These are phyloP conservation scores for Psettodes erumei DNA, from an alignment of 2,113 vertebrate species.

Conservation along the genomic window DNA sequence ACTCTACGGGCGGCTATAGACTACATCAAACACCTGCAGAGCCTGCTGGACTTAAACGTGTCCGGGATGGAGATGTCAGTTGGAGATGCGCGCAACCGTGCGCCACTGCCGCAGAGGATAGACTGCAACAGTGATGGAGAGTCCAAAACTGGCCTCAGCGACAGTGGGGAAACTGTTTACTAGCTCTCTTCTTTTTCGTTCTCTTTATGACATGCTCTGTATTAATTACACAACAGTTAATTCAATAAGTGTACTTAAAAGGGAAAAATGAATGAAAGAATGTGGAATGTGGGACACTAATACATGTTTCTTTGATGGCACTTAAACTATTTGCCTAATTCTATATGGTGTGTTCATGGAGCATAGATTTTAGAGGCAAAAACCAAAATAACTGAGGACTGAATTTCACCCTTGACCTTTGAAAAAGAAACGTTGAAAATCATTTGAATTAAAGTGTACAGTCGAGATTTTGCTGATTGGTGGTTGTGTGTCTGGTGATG, in stretches of 20 bases:
- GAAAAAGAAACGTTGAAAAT: not conserved
- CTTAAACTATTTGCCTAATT: not conserved
- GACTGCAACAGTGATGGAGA: slow-evolving; percentile 88
- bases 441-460: not conserved
- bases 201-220: not conserved
- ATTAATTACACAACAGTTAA: not conserved
- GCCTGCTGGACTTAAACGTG: slow-evolving; percentile 83
- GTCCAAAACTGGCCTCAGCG: slow-evolving; percentile 85
- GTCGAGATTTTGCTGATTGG: not conserved
- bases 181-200: not conserved
- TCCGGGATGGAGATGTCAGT: slow-evolving; percentile 55
- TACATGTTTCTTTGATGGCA: not conserved
- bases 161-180: slow-evolving; percentile 75
- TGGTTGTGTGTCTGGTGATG: not conserved
- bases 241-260: not conserved
- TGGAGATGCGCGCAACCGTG: slow-evolving; percentile 43
- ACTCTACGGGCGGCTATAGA: slow-evolving; percentile 91
- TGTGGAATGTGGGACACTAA: not conserved
- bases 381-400: not conserved
- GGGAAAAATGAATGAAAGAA: not conserved
- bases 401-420: not conserved
- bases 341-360: not conserved
- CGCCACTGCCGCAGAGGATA: slow-evolving; percentile 43
- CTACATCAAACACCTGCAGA: slow-evolving; percentile 93
- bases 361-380: not conserved